Conservation (phyloP, 2,888 invertebrate genomes). For the Lordiphosa andalusiaca region DNA sequence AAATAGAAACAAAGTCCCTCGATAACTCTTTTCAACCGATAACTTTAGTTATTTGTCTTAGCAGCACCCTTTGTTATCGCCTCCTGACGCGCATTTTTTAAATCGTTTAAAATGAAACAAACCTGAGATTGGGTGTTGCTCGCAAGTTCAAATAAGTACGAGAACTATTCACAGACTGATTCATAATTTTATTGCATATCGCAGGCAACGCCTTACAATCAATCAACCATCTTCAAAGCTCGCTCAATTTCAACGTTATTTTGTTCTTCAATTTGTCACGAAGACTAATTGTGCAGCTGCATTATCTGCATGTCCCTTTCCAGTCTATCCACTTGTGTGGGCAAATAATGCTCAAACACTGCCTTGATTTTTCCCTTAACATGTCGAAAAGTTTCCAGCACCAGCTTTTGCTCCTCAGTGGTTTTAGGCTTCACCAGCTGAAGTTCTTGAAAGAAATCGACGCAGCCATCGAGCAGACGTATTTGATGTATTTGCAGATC, state of each 20-base stretch:
- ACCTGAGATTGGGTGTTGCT: no score
- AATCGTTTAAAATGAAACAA: no score
- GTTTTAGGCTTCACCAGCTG: slow-evolving; percentile 11
- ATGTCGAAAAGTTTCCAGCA: slow-evolving; percentile 24
- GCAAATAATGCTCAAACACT: slow-evolving; percentile 30
- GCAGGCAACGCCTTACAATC: no score
- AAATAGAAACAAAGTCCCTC: no score
- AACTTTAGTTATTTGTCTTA: no score
- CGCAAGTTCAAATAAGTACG: no score
- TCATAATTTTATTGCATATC: no score
- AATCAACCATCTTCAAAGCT: neutral
- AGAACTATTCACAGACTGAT: no score
- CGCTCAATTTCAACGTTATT: neutral
- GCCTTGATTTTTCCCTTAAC: slow-evolving; percentile 27
- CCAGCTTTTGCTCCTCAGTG: slow-evolving; percentile 14
- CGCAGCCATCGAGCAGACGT: slow-evolving; percentile 25
- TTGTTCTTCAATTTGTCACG: neutral
- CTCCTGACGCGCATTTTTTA: no score
- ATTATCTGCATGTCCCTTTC: slow-evolving; percentile 17
- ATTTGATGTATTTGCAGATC: slow-evolving; percentile 29
- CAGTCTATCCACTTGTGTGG: slow-evolving; percentile 23
- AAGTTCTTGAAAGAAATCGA: slow-evolving; percentile 29
- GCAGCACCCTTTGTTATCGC: no score
- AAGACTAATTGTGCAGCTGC: neutral
- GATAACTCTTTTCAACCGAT: no score